Conservation (phyloP, 2,797 vertebrate species). For the Labeo calbasu region DNA sequence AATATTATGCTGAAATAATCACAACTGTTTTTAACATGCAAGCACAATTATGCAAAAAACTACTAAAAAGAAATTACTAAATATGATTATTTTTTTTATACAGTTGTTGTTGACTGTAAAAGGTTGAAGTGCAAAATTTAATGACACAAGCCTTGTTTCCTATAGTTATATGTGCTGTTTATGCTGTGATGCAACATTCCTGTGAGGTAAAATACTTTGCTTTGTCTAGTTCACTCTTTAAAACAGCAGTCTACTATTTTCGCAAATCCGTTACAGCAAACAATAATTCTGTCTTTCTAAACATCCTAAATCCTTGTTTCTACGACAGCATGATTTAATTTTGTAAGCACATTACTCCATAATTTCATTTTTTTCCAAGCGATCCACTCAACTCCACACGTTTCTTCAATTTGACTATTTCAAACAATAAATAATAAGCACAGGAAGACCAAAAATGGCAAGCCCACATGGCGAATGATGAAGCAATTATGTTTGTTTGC, state of each 20-base stretch:
- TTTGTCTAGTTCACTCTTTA: constrained; percentile 55
- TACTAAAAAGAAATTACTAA: neutral
- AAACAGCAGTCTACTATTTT: constrained; percentile 58
- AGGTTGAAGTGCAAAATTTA: neutral
- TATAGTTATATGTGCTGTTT: constrained; percentile 40
- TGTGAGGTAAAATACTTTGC: constrained; percentile 56
- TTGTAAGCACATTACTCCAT: constrained; percentile 47
- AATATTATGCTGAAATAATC: neutral
- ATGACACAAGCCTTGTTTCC: constrained; percentile 25
- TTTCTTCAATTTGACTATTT: constrained; percentile 57
- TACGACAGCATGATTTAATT: constrained; percentile 52
- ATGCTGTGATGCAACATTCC: constrained; percentile 44
- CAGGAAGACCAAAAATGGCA: constrained; percentile 47
- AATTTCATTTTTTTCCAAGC: constrained; percentile 36
- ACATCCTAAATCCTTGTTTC: constrained; percentile 62
- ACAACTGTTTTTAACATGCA: neutral
- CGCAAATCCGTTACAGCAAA: constrained; percentile 56
- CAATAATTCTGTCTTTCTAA: constrained; percentile 65
- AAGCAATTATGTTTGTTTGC: constrained; percentile 58
- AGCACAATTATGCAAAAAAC: neutral
- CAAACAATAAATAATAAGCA: constrained; percentile 60
- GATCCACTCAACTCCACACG: constrained; percentile 47
- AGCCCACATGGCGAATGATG: constrained; percentile 41
- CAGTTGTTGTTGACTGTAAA: neutral
- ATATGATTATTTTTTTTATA: neutral